These are phyloP conservation scores for Rhyacichthys aspro DNA, from an alignment of 2,797 vertebrate species.

Conservation along the genomic window DNA sequence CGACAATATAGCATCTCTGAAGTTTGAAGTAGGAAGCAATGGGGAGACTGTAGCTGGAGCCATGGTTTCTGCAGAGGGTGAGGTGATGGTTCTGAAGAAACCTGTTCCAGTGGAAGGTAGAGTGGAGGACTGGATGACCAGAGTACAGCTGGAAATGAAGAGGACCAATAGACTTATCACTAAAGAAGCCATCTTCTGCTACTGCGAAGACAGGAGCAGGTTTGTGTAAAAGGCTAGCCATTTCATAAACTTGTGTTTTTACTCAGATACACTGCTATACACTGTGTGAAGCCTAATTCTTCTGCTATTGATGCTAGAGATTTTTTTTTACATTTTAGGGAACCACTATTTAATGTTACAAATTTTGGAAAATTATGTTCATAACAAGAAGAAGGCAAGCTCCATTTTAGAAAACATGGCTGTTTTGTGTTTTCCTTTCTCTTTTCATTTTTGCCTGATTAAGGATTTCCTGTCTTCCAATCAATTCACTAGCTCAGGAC, in stretches of 20 bases:
- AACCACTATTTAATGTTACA: too few species aligned
- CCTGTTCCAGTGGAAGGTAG: slow-evolving; percentile 84
- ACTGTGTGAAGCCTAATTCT: too few species aligned
- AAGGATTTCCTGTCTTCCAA: too few species aligned
- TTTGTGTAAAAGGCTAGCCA: slow-evolving; percentile 59
- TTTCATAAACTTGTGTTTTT: too few species aligned
- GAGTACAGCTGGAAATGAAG: slow-evolving; percentile 89
- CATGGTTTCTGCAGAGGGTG: slow-evolving; percentile 93
- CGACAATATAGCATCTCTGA: slow-evolving; percentile 91
- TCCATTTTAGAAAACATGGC: too few species aligned
- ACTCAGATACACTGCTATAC: too few species aligned
- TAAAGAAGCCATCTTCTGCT: slow-evolving; percentile 93
- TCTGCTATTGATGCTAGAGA: too few species aligned
- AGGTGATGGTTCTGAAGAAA: slow-evolving; percentile 89
- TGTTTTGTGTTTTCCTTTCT: too few species aligned
- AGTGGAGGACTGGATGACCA: slow-evolving; percentile 97
- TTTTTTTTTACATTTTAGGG: too few species aligned
- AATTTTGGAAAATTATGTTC: not conserved
- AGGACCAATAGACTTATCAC: slow-evolving; percentile 90
- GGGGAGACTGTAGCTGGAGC: slow-evolving; percentile 84
- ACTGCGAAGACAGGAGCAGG: slow-evolving; percentile 89
- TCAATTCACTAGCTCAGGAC: too few species aligned
- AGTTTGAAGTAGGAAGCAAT: slow-evolving; percentile 79
- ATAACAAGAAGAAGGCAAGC: too few species aligned
- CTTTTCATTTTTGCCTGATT: too few species aligned